These are phyloP conservation scores for Spodoptera littoralis DNA, from an alignment of 2,888 invertebrate species.

Conservation along the genomic window DNA sequence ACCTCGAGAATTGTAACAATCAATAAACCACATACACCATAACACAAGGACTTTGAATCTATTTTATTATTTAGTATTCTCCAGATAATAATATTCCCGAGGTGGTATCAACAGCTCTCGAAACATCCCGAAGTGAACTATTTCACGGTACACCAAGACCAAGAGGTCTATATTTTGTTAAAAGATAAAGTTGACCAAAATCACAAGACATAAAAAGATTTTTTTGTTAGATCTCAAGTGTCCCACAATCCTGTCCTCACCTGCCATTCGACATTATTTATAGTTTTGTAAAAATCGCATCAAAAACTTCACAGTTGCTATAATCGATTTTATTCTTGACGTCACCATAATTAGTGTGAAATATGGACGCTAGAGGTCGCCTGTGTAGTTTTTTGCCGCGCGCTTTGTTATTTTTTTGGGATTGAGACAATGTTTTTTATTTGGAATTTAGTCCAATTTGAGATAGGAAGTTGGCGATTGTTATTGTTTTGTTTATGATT, in stretches of 20 bases:
- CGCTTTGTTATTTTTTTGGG: conserved; percentile 29
- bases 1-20: too few species aligned
- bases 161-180: conserved; percentile 81
- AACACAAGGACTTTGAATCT: too few species aligned
- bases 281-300: conserved; percentile 72
- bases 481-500: conserved; percentile 41
- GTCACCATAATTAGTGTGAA: conserved; percentile 84
- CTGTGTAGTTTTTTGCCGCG: conserved; percentile 55
- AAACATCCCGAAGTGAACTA: conserved; percentile 68
- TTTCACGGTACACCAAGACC: conserved; percentile 82
- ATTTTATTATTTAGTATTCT: too few species aligned
- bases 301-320: conserved; percentile 60
- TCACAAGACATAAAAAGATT: conserved; percentile 83
- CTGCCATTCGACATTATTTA: conserved; percentile 82
- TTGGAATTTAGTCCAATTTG: conserved; percentile 38
- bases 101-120: conserved; percentile 57
- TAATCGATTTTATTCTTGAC: conserved; percentile 85
- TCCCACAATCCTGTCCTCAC: conserved; percentile 77
- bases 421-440: conserved; percentile 5
- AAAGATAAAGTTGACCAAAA: conserved; percentile 85
- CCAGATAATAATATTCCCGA: too few species aligned
- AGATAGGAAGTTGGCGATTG: conserved; percentile 31
- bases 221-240: conserved; percentile 71
- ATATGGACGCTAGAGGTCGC: conserved; percentile 70
- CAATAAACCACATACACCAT: too few species aligned